A percentile compares a stretch with the other conserved stretches of the same genome.
phyloP scores from a whole-genome alignment of 37 sponge, comb jelly and placozoan genomes.

The Chondrilla cf. caribensis region DNA sequence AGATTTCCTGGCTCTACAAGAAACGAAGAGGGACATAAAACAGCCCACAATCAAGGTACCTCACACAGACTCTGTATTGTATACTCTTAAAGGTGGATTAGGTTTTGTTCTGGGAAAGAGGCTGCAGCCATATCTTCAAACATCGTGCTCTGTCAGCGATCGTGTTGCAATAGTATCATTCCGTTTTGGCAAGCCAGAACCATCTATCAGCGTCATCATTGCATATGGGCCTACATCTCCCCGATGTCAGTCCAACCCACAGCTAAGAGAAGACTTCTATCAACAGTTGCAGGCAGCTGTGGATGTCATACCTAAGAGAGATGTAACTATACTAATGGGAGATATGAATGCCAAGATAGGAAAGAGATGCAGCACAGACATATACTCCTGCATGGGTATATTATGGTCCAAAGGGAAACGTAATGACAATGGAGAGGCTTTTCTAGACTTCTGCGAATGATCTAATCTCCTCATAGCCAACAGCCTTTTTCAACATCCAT shows the following conservation, averaged over 20 bases:
- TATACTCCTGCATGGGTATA: constrained; percentile 6
- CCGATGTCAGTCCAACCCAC: background rate
- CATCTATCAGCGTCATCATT: background rate
- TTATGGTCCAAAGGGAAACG: constrained; percentile 13
- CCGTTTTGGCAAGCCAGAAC: background rate
- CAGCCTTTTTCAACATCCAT: constrained; percentile 7
- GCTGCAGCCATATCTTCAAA: background rate
- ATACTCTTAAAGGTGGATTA: constrained; percentile 1
- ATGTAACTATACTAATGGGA: background rate
- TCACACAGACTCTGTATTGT: background rate
- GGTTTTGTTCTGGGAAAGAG: background rate
- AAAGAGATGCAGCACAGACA: background rate
- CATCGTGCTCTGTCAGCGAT: background rate
- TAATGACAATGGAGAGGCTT: constrained; percentile 14
- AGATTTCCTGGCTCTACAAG: constrained; percentile 9
- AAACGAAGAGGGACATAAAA: background rate
- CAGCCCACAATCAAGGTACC: background rate
- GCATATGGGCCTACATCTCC: constrained; percentile 9
- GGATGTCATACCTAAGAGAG: too few species aligned
- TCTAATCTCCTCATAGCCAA: constrained; percentile 4
- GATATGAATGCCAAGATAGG: constrained; percentile 16
- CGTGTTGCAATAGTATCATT: background rate
- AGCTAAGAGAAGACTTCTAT: background rate
- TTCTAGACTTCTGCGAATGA: background rate
- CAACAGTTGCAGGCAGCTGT: background rate